These are phyloP conservation scores for Chelidonichthys spinosus DNA, from an alignment of 2,797 vertebrate species.

Conservation along the genomic window DNA sequence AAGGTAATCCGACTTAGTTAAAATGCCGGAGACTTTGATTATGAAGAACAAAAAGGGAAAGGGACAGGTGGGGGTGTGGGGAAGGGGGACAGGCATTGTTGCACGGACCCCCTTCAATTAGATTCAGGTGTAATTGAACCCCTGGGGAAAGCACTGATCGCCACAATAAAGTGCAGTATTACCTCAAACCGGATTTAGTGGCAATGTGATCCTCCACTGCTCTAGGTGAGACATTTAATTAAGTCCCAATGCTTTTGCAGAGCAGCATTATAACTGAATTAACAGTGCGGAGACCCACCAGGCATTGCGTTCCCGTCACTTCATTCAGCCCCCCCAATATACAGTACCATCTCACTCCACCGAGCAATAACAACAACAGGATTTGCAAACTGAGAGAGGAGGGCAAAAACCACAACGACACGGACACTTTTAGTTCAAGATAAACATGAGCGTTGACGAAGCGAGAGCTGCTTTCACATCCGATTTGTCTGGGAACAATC, in stretches of 20 bases:
- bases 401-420: constrained; percentile 25
- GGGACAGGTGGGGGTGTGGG: constrained; percentile 40
- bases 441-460: constrained; percentile 13
- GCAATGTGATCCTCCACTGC: constrained; percentile 80
- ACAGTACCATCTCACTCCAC: constrained; percentile 41
- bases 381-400: constrained; percentile 34
- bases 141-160: constrained; percentile 75
- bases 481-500: constrained; percentile 21
- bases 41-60: constrained; percentile 73
- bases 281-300: constrained; percentile 71
- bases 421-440: constrained; percentile 48
- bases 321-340: constrained; percentile 42
- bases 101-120: constrained; percentile 76
- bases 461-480: constrained; percentile 7
- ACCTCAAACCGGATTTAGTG: constrained; percentile 84
- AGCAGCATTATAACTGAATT: constrained; percentile 77
- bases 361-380: constrained; percentile 55
- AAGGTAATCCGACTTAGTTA: constrained; percentile 77
- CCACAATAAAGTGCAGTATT: constrained; percentile 85
- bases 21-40: constrained; percentile 72
- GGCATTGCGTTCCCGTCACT: constrained; percentile 50
- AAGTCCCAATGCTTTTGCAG: constrained; percentile 80
- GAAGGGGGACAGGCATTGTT: constrained; percentile 58
- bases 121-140: constrained; percentile 77
- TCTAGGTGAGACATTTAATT: constrained; percentile 86